Evolutionary conservation across 2,888 invertebrate species (phyloP).

Genomic region (Eilema griseolum): DNA sequence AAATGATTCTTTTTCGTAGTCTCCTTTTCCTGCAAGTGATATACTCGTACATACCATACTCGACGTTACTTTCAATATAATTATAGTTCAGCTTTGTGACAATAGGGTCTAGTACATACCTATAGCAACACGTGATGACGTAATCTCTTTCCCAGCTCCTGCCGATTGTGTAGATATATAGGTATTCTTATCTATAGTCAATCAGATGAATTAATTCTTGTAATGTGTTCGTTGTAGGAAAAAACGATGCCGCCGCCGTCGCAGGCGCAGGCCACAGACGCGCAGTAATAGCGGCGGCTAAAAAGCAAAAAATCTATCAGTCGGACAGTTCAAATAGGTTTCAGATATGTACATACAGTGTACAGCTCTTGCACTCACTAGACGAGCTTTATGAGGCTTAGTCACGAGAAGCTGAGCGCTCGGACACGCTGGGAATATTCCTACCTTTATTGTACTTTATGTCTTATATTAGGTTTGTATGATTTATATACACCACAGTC

Average conservation of each 20-base stretch:
- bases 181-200: background rate
- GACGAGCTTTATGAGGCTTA: background rate
- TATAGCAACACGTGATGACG: background rate
- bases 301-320: background rate
- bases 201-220: constrained; percentile 2
- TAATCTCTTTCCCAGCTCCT: background rate
- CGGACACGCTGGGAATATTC: background rate
- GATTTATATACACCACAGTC: background rate
- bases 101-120: background rate
- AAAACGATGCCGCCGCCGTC: background rate
- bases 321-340: constrained; percentile 4
- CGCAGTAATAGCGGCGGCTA: constrained; percentile 2
- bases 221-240: background rate
- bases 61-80: background rate
- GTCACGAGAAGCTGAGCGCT: background rate
- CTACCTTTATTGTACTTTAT: background rate
- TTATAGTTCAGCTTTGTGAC: too few species aligned
- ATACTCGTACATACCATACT: background rate
- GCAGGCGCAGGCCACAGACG: background rate
- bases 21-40: background rate
- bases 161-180: background rate
- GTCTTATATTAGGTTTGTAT: background rate
- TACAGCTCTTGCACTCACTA: background rate
- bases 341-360: background rate
- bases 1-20: too few species aligned